These are phyloP conservation scores for Crotalus adamanteus DNA, from an alignment of 2,797 vertebrate genomes.

Conservation along the genomic window DNA sequence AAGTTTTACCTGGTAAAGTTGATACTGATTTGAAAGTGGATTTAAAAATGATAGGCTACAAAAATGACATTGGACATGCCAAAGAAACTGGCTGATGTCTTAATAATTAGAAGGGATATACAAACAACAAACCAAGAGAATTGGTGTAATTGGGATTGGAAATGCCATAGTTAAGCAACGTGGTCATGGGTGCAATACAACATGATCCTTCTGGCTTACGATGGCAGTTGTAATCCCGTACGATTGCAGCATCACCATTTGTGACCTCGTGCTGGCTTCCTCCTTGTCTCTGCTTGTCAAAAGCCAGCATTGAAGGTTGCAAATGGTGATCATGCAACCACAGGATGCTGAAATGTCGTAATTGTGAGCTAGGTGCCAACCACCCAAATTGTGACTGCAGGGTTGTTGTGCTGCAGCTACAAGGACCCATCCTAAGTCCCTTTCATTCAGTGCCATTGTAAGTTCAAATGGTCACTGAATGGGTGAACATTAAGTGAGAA, in stretches of 20 bases:
- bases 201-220: background rate
- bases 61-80: background rate
- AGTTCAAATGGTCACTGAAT: background rate
- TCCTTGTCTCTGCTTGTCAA: background rate
- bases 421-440: background rate
- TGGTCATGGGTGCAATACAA: background rate
- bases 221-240: background rate
- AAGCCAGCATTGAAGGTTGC: background rate
- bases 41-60: background rate
- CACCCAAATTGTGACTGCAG: background rate
- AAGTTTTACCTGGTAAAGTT: background rate
- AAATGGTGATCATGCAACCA: background rate
- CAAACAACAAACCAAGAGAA: background rate
- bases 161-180: background rate
- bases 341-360: background rate
- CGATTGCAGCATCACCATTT: background rate
- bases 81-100: background rate
- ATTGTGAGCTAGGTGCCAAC: background rate
- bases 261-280: background rate
- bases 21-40: background rate
- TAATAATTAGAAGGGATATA: background rate
- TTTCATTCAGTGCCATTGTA: background rate
- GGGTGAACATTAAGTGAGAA: background rate
- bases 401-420: background rate
- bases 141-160: background rate